Evolutionary conservation across 1,140 invertebrate genomes (phyloP).

Genomic region (Calosoma granatense): DNA sequence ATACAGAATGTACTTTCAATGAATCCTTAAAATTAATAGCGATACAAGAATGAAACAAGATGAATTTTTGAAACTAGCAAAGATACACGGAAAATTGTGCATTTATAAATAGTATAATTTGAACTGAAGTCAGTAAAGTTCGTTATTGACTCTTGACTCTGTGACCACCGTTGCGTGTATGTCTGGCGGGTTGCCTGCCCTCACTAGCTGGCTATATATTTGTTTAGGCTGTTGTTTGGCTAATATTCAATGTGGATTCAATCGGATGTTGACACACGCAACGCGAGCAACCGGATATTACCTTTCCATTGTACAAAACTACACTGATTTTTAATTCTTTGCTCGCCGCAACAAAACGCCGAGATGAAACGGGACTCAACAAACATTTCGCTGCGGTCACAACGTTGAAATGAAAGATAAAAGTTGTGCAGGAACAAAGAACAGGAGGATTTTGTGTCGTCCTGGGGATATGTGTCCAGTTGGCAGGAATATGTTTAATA

Average conservation of each 20-base stretch:
- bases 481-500: no score
- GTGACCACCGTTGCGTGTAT: background rate
- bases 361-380: no score
- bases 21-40: background rate
- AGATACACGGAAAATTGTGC: no score
- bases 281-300: background rate
- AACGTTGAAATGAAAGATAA: no score
- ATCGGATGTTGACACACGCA: conserved; percentile 3
- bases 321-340: no score
- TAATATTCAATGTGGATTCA: conserved; percentile 2
- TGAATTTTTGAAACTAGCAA: background rate
- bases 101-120: background rate
- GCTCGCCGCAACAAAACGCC: no score
- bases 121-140: background rate
- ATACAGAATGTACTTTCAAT: background rate
- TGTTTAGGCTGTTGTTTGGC: conserved; percentile 1
- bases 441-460: no score
- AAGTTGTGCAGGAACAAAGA: no score
- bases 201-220: background rate
- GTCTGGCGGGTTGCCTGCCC: background rate
- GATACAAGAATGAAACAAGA: background rate
- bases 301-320: background rate
- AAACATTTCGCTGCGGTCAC: no score
- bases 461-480: no score
- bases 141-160: background rate